phyloP scores from a whole-genome alignment of 2,113 vertebrate species.

The Phalacrocorax carbo region DNA sequence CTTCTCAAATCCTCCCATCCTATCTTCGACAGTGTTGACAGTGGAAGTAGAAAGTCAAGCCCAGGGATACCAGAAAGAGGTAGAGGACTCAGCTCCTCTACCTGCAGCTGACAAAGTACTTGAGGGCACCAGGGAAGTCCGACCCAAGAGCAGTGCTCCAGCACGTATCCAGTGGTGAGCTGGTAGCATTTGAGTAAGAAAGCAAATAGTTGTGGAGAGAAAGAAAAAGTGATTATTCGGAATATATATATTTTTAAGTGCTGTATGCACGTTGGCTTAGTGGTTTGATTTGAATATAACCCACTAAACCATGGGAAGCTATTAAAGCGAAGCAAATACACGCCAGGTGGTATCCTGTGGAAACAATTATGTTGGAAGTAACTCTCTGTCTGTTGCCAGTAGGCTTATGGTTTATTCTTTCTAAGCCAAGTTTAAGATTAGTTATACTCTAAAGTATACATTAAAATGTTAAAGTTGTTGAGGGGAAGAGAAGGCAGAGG shows the following conservation, averaged over 20 bases:
- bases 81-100: not conserved
- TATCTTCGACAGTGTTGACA: not conserved
- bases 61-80: not conserved
- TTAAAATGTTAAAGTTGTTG: not conserved
- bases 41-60: not conserved
- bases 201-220: not conserved
- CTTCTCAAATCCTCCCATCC: not conserved
- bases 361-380: not conserved
- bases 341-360: not conserved
- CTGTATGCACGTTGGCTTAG: not conserved
- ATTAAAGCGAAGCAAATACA: not conserved
- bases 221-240: not conserved
- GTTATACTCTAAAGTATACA: not conserved
- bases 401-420: not conserved
- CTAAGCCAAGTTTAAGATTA: not conserved
- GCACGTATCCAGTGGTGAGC: not conserved
- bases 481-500: not conserved
- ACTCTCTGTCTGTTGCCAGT: not conserved
- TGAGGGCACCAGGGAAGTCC: not conserved
- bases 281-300: not conserved
- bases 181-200: not conserved
- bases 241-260: not conserved
- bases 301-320: not conserved
- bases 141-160: not conserved
- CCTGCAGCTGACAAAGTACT: not conserved